Evolutionary conservation across 2,888 invertebrate species (phyloP), one percentile per base, ranked within the genome.

Genomic region (Pyrrhia umbra): DNA sequence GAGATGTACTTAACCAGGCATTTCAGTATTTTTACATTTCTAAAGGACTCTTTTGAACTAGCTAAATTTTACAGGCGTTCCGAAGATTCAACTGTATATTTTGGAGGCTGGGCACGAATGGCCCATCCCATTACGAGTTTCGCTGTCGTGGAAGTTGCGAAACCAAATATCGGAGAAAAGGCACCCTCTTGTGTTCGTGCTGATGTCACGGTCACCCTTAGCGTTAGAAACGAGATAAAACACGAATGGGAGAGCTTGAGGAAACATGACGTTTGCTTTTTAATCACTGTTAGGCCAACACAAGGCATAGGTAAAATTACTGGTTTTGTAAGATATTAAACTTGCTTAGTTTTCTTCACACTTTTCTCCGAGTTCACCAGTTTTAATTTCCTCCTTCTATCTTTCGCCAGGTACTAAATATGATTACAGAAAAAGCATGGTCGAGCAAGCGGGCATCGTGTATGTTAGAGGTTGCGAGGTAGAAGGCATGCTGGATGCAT

Each of bases 21-120:
- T 30, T 30, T 30, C 2, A n/a, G n/a, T n/a, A n/a, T n/a, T 8
- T 4, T n/a, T 4, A 34, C 5, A n/a, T 34, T 16, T 8, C 16
- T 5, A 6, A 6, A 8, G 8, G 15, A 6, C 0, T 8, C 16
- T 30, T 34, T 2, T 27, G 21, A 8, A 4, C 39, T n/a, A 4
- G 2, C 9, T 1, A 51, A 16, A 34, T 25, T 63, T 52, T 3
- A 27, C 64, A 97, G 97, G 97, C 96, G 96, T 88, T 95, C 98
- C 0, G 99, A 99, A 95, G 98, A 98, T 87, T 97, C 96, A 0
- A 96, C 96, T 55, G 96, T 97, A 0, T 97, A 98, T 83, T 99
- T 99, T 93, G 99, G 99, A 13, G 99, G 99, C 1, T 99, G 99
- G 99, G 99, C 99, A 0, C 96, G 99, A 69, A 99, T 99, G 99